Conservation (phyloP, 37 sponge, comb jelly and placozoan species). For the Agelas oroides region DNA sequence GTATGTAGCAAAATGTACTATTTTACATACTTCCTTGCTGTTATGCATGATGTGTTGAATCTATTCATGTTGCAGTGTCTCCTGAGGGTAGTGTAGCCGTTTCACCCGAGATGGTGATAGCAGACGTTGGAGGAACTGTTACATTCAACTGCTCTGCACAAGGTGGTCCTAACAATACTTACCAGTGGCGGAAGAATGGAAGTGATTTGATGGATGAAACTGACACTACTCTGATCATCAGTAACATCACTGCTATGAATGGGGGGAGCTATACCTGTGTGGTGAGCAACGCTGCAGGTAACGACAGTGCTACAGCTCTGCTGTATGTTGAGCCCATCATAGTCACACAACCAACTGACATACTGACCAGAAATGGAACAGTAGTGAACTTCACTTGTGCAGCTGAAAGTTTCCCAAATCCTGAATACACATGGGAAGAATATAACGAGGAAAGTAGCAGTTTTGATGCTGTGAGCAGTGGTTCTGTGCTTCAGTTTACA, state of each 20-base stretch:
- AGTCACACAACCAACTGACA: neutral
- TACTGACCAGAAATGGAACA: neutral
- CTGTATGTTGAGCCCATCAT: constrained; percentile 10
- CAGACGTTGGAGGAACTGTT: neutral
- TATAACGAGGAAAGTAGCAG: neutral
- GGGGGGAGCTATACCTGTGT: constrained; percentile 57
- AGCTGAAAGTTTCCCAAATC: constrained; percentile 29
- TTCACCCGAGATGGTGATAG: neutral
- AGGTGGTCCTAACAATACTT: constrained; percentile 33
- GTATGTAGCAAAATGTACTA: no score
- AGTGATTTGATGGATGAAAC: neutral
- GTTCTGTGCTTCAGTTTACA: neutral
- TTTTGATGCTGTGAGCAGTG: neutral
- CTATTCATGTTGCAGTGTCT: constrained; percentile 14
- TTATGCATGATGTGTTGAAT: no score
- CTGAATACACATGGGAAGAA: constrained; percentile 1
- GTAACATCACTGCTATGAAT: constrained; percentile 3
- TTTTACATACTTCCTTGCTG: no score
- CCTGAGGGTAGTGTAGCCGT: constrained; percentile 32
- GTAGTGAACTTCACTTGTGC: neutral
- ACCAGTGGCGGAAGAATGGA: constrained; percentile 4
- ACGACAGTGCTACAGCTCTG: neutral
- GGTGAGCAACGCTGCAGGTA: constrained; percentile 45
- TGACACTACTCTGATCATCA: neutral
- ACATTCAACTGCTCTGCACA: constrained; percentile 22